Conservation (phyloP, 1,140 invertebrate species). For the Choristoneura fumiferana region DNA sequence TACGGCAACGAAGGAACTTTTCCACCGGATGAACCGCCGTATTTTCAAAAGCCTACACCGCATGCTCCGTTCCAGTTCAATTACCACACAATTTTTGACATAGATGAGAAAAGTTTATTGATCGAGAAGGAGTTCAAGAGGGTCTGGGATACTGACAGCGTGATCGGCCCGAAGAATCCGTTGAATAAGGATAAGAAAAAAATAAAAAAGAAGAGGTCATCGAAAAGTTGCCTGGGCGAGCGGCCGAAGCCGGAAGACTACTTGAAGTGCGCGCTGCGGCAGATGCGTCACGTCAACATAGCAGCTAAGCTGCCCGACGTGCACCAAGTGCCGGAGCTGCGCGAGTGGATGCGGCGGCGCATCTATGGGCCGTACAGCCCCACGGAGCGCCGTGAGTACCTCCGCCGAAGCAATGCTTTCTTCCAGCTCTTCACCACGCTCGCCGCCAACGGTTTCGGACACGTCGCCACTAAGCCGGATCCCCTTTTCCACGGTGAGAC, state of each 20-base stretch:
- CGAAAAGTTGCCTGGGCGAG: conserved; percentile 50
- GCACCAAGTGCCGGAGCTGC: conserved; percentile 57
- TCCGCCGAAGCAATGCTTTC: conserved; percentile 43
- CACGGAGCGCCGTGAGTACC: conserved; percentile 36
- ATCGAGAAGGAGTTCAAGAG: conserved; percentile 61
- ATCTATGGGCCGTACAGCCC: conserved; percentile 49
- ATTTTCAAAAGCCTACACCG: conserved; percentile 52
- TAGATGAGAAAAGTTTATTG: conserved; percentile 46
- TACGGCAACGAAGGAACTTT: conserved; percentile 58
- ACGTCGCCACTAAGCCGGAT: conserved; percentile 43
- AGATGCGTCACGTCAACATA: conserved; percentile 50
- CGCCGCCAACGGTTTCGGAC: conserved; percentile 42
- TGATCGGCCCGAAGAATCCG: conserved; percentile 41
- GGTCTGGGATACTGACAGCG: conserved; percentile 63
- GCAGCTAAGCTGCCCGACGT: conserved; percentile 61
- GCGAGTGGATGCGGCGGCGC: conserved; percentile 65
- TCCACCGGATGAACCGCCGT: conserved; percentile 47
- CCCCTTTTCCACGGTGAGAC: conserved; percentile 40
- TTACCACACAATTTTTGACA: conserved; percentile 60
- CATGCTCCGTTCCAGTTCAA: conserved; percentile 49
- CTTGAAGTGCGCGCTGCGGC: conserved; percentile 53
- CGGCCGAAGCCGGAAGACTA: conserved; percentile 58
- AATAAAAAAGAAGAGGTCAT: conserved; percentile 36
- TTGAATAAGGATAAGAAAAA: conserved; percentile 53
- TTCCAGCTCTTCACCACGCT: conserved; percentile 48